phyloP scores from a whole-genome alignment of 2,888 invertebrate genomes.

The Drosophila lutescens region DNA sequence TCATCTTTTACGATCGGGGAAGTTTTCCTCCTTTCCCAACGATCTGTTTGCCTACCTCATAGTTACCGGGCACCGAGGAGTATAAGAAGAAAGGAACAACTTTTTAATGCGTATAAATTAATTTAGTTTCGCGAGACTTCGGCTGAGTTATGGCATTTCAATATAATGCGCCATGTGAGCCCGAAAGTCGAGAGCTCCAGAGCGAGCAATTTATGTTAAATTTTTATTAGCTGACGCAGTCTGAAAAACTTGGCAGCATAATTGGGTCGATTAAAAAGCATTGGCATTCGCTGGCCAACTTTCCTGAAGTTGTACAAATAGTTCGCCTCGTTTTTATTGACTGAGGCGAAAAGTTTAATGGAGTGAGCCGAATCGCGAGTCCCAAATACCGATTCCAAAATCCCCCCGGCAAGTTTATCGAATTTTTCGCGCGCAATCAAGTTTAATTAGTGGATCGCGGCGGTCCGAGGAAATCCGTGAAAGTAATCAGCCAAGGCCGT shows the following conservation, averaged over 20 bases:
- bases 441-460: conserved; percentile 42
- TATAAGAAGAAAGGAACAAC: conserved; percentile 43
- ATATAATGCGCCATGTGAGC: conserved; percentile 65
- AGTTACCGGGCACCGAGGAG: too few species aligned
- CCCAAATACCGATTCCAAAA: too few species aligned
- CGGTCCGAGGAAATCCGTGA: conserved; percentile 14
- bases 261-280: conserved; percentile 73
- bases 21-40: too few species aligned
- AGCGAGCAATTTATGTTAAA: conserved; percentile 51
- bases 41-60: too few species aligned
- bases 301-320: conserved; percentile 58
- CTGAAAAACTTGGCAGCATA: conserved; percentile 59
- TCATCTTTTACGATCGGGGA: conserved; percentile 42
- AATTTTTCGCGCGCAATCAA: conserved; percentile 43
- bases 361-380: conserved; percentile 25
- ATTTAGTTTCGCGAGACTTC: conserved; percentile 64
- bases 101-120: conserved; percentile 71
- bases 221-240: conserved; percentile 60
- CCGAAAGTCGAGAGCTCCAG: conserved; percentile 5
- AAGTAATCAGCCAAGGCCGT: conserved; percentile 27
- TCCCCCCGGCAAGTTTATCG: conserved; percentile 24
- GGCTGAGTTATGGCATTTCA: conserved; percentile 69
- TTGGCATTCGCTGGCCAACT: conserved; percentile 47
- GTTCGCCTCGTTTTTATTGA: conserved; percentile 68
- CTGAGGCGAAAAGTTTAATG: conserved; percentile 52